Base-by-base conservation (phyloP, 1,140 invertebrate species). In the Drosophila novamexicana region DNA sequence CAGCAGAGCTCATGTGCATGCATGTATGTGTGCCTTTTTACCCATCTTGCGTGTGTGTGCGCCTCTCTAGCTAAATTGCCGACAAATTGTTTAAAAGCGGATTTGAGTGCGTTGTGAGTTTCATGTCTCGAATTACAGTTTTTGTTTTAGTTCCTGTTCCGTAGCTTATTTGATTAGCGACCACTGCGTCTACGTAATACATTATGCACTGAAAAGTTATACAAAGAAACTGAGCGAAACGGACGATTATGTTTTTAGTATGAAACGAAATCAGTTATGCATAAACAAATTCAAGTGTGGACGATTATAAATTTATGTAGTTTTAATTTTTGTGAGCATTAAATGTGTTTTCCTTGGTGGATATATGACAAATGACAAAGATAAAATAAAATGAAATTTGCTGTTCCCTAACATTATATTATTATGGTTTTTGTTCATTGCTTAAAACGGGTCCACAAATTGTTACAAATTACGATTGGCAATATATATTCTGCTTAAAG, bases 71-170 rank as follows among this genome's bases (percentile, higher is more conserved):
- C 61, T 40, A 83, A 83, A 83, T 82, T 73, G 62, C 49, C 66
- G 82, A 85, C 81, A 85, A 85, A 86, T 86, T 79, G 82, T 79
- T 86, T 76, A 54, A 74, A 69, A 67, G 57, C 67, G 61, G 62
- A 64, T 75, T 69, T 68, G 40, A 63, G 49, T 61, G 63, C 63
- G 50, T 47, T 49, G 42, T n/a, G 29, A 53, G 70, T 68, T 68
- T 61, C 68, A 77, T 67, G 63, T 81, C 54, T 86, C 67, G 83
- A 75, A 85, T 86, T 86, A 82, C 75, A 63, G 65, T 76, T 65
- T 62, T 66, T 65, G 45, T 47, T 44, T 67, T 52, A 62, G 66
- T 65, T 71, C 6, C 7, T 22, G 57, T 32, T 16, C 40, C 16
- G 14, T 36, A 44, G 32, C 57, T 59, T 47, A 47, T 45, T 32